phyloP scores from a whole-genome alignment of 2,888 invertebrate genomes.

The Byasa hedistus region DNA sequence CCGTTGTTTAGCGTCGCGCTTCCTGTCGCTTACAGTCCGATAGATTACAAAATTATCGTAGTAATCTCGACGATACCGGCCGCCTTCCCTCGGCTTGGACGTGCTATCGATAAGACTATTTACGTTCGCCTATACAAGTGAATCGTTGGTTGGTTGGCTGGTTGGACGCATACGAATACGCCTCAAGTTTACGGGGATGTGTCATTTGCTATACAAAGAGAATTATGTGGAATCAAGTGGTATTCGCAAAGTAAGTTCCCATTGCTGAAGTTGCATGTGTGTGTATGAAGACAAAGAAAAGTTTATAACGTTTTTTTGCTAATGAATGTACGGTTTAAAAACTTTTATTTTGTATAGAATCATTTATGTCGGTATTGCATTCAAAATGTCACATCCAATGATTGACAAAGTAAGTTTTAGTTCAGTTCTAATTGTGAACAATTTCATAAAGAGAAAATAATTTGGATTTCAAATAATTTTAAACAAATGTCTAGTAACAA shows the following conservation, averaged over 20 bases:
- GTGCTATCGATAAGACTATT: conserved; percentile 41
- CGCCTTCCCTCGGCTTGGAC: conserved; percentile 35
- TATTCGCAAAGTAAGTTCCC: conserved; percentile 24
- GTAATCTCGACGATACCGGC: conserved; percentile 41
- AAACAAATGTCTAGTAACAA: not conserved
- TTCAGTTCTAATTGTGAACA: not conserved
- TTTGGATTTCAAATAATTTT: not conserved
- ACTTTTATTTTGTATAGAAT: not conserved
- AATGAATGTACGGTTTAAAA: not conserved
- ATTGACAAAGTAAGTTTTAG: not conserved
- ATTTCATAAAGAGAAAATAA: too few relatives aligned
- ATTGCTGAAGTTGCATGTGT: not conserved
- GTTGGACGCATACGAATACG: conserved; percentile 6
- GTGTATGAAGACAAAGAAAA: not conserved
- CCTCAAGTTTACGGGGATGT: not conserved
- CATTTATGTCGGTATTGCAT: not conserved
- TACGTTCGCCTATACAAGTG: conserved; percentile 29
- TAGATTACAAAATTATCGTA: conserved; percentile 43
- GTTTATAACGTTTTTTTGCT: not conserved
- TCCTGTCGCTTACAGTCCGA: conserved; percentile 37
- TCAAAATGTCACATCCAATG: not conserved
- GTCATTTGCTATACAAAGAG: conserved; percentile 5
- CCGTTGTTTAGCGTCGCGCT: conserved; percentile 36
- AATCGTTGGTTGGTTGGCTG: not conserved
- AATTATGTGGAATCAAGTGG: conserved; percentile 32